These are phyloP conservation scores for Carapus acus DNA, from an alignment of 2,797 vertebrate species.

Conservation along the genomic window DNA sequence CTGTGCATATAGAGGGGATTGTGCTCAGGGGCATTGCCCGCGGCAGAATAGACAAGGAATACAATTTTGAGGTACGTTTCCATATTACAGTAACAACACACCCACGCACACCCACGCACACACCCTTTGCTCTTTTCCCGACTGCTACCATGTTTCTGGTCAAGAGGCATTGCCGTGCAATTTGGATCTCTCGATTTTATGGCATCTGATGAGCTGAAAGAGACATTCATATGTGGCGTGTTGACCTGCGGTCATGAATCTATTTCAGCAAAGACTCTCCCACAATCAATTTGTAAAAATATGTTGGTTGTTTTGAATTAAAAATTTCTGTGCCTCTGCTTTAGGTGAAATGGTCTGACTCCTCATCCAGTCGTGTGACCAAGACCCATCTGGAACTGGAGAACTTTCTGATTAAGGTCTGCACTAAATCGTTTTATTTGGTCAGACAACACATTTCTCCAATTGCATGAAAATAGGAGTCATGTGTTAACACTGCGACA, in stretches of 20 bases:
- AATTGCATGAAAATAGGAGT: too few relatives aligned
- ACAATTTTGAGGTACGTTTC: constrained; percentile 66
- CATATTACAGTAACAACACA: background rate
- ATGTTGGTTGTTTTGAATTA: too few relatives aligned
- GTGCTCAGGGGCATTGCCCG: constrained; percentile 59
- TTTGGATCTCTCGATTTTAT: too few relatives aligned
- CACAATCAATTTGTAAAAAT: too few relatives aligned
- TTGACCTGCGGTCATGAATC: too few relatives aligned
- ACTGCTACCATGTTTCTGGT: background rate
- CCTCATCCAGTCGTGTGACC: constrained; percentile 62
- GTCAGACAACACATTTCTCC: background rate
- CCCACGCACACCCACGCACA: constrained; percentile 1
- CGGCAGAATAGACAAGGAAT: constrained; percentile 64
- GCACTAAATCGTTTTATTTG: background rate
- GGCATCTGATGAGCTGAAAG: too few relatives aligned
- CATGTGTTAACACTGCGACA: too few relatives aligned
- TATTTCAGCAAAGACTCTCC: too few relatives aligned
- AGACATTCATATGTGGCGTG: too few relatives aligned
- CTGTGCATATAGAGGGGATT: constrained; percentile 68
- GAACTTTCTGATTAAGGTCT: constrained; percentile 71
- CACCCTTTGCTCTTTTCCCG: background rate
- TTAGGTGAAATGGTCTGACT: constrained; percentile 73
- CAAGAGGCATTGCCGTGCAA: too few relatives aligned
- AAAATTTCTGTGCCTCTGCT: constrained; percentile 30
- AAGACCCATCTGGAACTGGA: constrained; percentile 71